Evolutionary conservation across 2,888 invertebrate species (phyloP), one percentile per base, ranked within the genome.

Genomic region (Holacanthella duospinosa): DNA sequence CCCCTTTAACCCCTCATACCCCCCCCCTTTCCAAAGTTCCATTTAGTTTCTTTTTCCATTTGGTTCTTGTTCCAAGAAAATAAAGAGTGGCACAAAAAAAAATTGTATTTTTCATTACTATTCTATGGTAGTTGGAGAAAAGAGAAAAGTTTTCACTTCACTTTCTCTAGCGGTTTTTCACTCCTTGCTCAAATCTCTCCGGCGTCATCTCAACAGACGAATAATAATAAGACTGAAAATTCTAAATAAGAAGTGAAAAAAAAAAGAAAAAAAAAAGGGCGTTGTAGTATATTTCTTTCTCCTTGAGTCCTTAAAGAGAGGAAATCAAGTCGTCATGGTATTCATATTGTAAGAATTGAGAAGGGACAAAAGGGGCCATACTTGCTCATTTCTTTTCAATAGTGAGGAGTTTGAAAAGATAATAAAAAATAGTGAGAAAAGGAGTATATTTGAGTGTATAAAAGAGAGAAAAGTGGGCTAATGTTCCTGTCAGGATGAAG

Each of bases 41-140:
- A n/a, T n/a, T n/a, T n/a, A n/a, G n/a, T n/a, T n/a, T n/a, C 26
- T 26, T 53, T 53, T 55, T 28, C 55, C 55, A 6, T 26, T 55
- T 26, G 4, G 25, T 55, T 55, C 55, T 26, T 6, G 26, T 55
- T 12, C 21, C n/a, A 36, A 6, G 6, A 16, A 36, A 36, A 36
- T 36, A 36, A 36, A 16, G 16, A 16, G 16, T 16, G 9, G 6
- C 53, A n/a, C n/a, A n/a, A n/a, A n/a, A n/a, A 26, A 26, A 27
- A 55, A 27, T 28, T 55, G 12, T 26, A 26, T 55, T 55, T 55
- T 28, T 55, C 57, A 27, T 29, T 29, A 29, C 29, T 21, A 21
- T 24, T 57, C 57, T 12, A 21, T 9, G 21, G 24, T 26, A 26
- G 26, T n/a, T n/a, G n/a, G n/a, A n/a, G n/a, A n/a, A 55, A 21